Conservation (phyloP, 1,140 invertebrate genomes). For the Planococcus citri region DNA sequence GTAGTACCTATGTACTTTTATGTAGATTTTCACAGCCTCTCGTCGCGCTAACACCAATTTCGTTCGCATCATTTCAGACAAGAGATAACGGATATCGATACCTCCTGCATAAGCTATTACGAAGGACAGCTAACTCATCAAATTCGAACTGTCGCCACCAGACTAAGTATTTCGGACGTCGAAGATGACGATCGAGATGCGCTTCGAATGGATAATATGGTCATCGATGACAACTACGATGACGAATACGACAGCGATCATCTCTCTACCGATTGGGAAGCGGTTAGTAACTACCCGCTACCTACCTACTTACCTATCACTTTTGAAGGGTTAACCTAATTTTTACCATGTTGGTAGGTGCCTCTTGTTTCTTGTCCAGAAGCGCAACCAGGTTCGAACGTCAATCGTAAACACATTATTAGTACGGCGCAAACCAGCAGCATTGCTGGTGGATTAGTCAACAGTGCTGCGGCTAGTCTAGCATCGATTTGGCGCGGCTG, state of each 20-base stretch:
- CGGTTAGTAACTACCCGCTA: not conserved
- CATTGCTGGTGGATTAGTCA: not conserved
- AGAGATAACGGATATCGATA: not conserved
- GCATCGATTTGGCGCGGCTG: not conserved
- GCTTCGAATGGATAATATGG: not conserved
- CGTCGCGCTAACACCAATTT: too few species aligned
- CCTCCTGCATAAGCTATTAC: not conserved
- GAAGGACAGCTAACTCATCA: not conserved
- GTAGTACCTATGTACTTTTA: not conserved
- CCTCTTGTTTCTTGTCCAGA: slow-evolving; percentile 2
- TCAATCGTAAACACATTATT: not conserved
- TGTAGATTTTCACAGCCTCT: not conserved
- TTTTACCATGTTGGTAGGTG: not conserved
- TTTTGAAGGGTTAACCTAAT: not conserved
- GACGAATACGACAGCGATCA: not conserved
- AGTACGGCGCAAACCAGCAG: not conserved
- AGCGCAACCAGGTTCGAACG: not conserved
- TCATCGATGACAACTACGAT: not conserved
- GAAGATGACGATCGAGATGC: not conserved
- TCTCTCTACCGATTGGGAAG: not conserved
- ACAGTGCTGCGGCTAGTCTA: not conserved
- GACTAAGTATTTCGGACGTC: not conserved
- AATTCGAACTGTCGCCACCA: not conserved
- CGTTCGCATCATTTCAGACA: too few species aligned
- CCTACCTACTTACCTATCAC: too few species aligned